These are phyloP conservation scores for Anseranas semipalmata DNA, from an alignment of 2,113 vertebrate species.

Conservation along the genomic window DNA sequence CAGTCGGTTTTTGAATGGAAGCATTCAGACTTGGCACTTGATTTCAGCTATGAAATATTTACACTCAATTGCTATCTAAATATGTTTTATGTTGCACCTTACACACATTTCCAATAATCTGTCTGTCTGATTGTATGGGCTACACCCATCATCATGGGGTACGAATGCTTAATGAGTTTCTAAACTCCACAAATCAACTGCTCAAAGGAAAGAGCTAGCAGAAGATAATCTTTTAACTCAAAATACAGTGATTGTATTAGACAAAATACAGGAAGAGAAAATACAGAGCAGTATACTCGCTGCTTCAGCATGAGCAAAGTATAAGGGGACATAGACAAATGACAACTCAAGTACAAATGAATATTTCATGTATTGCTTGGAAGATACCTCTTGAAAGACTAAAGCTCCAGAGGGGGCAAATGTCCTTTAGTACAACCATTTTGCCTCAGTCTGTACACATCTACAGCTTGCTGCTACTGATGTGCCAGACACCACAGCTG, in stretches of 20 bases:
- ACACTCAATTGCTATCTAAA: not conserved
- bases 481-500: not conserved
- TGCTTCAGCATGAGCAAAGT: not conserved
- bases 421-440: not conserved
- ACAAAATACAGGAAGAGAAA: not conserved
- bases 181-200: not conserved
- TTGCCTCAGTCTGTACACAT: not conserved
- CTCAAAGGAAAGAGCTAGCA: not conserved
- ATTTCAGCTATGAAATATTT: conserved; percentile 38
- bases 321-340: not conserved
- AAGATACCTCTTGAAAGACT: not conserved
- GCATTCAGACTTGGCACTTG: not conserved
- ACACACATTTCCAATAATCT: not conserved
- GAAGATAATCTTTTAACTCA: not conserved
- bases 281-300: not conserved
- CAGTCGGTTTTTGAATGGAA: not conserved
- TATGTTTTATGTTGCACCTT: conserved; percentile 17
- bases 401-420: not conserved
- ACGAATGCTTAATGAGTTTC: not conserved
- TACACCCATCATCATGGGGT: not conserved
- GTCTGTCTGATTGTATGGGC: not conserved
- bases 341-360: not conserved
- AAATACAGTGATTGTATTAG: not conserved
- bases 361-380: not conserved
- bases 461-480: not conserved